Conservation (phyloP, 2,888 invertebrate genomes). For the Cactoblastis cactorum region DNA sequence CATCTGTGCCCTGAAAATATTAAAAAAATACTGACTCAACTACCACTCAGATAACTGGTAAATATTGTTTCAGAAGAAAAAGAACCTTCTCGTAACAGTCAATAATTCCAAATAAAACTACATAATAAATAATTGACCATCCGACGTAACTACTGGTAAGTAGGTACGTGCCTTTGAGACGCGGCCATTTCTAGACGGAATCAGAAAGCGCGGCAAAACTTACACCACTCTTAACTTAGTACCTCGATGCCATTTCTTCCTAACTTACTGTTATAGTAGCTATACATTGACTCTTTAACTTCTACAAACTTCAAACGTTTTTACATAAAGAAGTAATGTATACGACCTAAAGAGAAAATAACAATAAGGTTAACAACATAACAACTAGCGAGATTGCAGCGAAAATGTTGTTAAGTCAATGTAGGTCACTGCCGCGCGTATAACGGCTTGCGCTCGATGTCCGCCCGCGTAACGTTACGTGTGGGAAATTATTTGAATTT, state of each 20-base stretch:
- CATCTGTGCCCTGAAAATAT: neutral
- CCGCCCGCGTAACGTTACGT: conserved; percentile 79
- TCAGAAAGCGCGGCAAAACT: conserved; percentile 73
- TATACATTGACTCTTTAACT: conserved; percentile 33
- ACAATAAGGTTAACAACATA: conserved; percentile 63
- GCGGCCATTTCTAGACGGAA: conserved; percentile 62
- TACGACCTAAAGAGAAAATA: conserved; percentile 16
- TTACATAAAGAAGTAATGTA: conserved; percentile 29
- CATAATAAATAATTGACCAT: conserved; percentile 61
- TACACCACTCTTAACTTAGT: conserved; percentile 33
- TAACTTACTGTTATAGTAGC: conserved; percentile 4
- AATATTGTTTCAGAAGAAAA: neutral
- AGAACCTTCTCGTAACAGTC: conserved; percentile 19
- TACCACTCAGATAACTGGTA: neutral
- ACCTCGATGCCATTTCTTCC: conserved; percentile 19
- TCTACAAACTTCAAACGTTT: conserved; percentile 25
- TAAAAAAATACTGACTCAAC: neutral
- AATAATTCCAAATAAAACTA: conserved; percentile 40
- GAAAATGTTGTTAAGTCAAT: conserved; percentile 55
- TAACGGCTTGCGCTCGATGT: conserved; percentile 74
- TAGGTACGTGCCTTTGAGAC: conserved; percentile 65
- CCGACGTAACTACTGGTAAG: conserved; percentile 64
- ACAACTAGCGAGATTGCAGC: conserved; percentile 48
- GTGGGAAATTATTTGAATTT: conserved; percentile 79
- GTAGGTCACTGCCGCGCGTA: conserved; percentile 76